Evolutionary conservation across 2,797 vertebrate genomes (phyloP).

Genomic region (Rousettus madagascariensis): DNA sequence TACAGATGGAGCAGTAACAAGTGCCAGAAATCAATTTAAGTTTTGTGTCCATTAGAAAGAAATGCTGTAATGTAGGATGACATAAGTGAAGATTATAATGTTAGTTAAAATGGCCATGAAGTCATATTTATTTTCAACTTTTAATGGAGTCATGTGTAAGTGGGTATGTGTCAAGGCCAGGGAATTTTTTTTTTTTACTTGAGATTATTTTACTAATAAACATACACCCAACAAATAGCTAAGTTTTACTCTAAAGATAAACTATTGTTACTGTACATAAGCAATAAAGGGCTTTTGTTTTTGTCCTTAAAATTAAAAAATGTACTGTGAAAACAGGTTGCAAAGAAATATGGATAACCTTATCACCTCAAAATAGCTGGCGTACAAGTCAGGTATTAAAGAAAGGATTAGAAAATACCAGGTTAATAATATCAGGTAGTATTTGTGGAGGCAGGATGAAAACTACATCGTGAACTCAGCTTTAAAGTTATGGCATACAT

Average conservation of each 20-base stretch:
- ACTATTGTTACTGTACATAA: background rate
- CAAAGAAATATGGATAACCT: background rate
- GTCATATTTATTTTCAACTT: background rate
- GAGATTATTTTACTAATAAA: background rate
- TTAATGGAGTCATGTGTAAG: background rate
- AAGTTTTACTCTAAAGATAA: background rate
- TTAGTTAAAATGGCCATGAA: background rate
- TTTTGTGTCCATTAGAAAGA: constrained; percentile 20
- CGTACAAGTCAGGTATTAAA: background rate
- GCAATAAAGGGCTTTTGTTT: constrained; percentile 13
- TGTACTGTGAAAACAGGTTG: background rate
- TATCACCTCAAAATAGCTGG: background rate
- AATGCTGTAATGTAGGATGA: background rate
- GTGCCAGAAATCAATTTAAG: background rate
- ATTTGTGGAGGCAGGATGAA: background rate
- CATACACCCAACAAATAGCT: background rate
- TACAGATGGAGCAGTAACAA: background rate
- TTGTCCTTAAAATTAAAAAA: background rate
- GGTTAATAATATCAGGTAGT: background rate
- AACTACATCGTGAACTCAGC: background rate
- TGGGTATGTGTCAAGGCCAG: background rate
- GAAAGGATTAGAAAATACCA: background rate
- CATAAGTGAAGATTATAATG: background rate
- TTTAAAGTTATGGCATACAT: background rate
- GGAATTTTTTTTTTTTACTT: background rate